Evolutionary conservation across 2,797 vertebrate species (phyloP), one percentile per base, ranked within the genome.

Genomic region (Okamejei kenojei): DNA sequence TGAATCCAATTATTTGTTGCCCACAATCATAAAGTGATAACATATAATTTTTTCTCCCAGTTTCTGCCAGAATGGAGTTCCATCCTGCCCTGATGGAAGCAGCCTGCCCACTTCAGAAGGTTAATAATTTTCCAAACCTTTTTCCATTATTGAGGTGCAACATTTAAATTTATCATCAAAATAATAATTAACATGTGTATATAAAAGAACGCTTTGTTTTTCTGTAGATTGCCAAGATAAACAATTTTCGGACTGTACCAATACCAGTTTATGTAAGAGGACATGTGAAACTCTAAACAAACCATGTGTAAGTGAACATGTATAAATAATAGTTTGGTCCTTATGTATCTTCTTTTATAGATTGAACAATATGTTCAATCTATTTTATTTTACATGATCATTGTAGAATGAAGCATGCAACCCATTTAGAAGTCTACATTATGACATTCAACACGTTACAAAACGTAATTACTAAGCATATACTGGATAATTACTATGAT

Each of bases 141-240:
- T 10, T 92, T 92, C 23, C 29, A 91, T 23, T 2, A 92, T 29
- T 76, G 1, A 54, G 38, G 26, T 29, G 29, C 65, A 54, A 54
- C 23, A n/a, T 73, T 71, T 54, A 76, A 76, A 92, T 76, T 17
- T 17, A 54, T 26, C 73, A 13, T n/a, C 38, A 74, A n/a, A 76
- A 15, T 29, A 19, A 76, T 45, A 76, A 73, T 92, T 71, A 92
- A 1, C n/a, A 21, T 73, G 38, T 29, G 4, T 54, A 26, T 76
- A 21, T 21, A 73, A 91, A 76, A 29, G 15, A 29, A 15, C 74
- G 17, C 45, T 63, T 32, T 26, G 32, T 13, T n/a, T 92, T 38
- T 73, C 35, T 45, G 76, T 76, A 92, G 90, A 58, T n/a, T 92
- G 90, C 71, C 71, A 74, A 74, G 23, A 74, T 74, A 92, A 92